Evolutionary conservation across 2,888 invertebrate species (phyloP).

Genomic region (Rhingia campestris): DNA sequence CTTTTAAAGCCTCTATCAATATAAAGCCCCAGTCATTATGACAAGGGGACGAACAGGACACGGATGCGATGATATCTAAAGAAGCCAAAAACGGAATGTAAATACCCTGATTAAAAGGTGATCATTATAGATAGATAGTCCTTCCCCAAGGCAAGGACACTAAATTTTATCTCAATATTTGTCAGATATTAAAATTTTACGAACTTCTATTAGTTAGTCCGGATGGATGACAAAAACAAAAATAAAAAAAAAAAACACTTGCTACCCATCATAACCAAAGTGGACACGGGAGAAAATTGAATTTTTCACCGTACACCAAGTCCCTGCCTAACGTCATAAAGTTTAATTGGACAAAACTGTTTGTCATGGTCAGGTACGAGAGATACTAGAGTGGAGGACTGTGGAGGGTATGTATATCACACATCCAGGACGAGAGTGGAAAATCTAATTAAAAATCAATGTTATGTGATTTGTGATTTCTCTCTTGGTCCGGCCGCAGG

Average conservation of each 20-base stretch:
- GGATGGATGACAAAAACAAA: constrained; percentile 37
- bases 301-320: constrained; percentile 51
- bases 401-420: neutral
- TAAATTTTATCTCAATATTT: constrained; percentile 64
- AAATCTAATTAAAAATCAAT: constrained; percentile 72
- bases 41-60: neutral
- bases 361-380: neutral
- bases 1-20: constrained; percentile 7
- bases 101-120: constrained; percentile 53
- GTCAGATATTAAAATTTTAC: constrained; percentile 63
- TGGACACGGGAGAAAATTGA: constrained; percentile 50
- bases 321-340: constrained; percentile 58
- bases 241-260: constrained; percentile 11
- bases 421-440: constrained; percentile 65
- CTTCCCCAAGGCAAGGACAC: neutral
- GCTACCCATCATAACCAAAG: constrained; percentile 25
- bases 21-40: neutral
- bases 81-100: constrained; percentile 3
- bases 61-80: neutral
- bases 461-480: constrained; percentile 68
- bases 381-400: neutral
- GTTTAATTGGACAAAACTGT: constrained; percentile 65
- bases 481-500: constrained; percentile 29
- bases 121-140: constrained; percentile 16
- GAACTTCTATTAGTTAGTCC: constrained; percentile 46